These are phyloP conservation scores for Pollimyrus isidori DNA, from an alignment of 2,113 vertebrate genomes.

Conservation along the genomic window DNA sequence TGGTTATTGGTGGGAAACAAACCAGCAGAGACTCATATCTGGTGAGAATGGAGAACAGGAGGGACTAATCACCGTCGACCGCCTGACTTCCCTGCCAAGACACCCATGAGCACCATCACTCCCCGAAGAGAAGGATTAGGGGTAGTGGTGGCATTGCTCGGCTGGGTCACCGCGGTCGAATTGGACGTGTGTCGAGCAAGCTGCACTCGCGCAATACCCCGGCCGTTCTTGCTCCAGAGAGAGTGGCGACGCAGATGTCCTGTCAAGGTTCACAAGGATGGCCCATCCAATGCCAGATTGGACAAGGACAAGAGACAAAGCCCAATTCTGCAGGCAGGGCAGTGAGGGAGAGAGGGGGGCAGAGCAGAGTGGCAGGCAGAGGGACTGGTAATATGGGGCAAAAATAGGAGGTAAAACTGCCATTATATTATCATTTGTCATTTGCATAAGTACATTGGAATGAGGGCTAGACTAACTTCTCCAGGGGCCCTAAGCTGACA, in stretches of 20 bases:
- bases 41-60: not conserved
- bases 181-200: not conserved
- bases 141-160: not conserved
- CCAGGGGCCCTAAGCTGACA: not conserved
- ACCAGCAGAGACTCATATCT: not conserved
- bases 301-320: not conserved
- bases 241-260: not conserved
- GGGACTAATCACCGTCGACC: not conserved
- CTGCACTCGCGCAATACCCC: not conserved
- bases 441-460: not conserved
- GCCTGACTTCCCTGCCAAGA: not conserved
- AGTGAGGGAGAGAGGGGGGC: not conserved
- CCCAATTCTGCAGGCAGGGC: not conserved
- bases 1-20: not conserved
- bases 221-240: not conserved
- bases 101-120: not conserved
- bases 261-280: not conserved
- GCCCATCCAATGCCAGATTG: not conserved
- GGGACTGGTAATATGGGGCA: not conserved
- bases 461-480: not conserved
- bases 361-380: not conserved
- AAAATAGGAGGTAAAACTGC: not conserved
- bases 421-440: not conserved
- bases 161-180: not conserved
- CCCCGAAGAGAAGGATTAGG: not conserved